A percentile compares a stretch with the other conserved stretches of the same genome.
phyloP scores from a whole-genome alignment of 1,140 invertebrate species.

The Cydia amplana region DNA sequence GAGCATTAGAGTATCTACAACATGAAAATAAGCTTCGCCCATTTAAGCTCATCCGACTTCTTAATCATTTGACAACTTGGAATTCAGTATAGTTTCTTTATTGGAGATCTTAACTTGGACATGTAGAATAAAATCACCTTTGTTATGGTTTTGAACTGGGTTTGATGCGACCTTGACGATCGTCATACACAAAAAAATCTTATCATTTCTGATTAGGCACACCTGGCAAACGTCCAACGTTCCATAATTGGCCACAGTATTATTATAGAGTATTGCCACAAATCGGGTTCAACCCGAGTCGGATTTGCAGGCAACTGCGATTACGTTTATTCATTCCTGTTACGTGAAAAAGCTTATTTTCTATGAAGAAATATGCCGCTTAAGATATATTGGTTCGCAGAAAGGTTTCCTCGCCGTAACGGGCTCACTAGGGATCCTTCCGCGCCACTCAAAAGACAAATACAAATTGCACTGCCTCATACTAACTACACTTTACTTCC shows the following conservation, averaged over 20 bases:
- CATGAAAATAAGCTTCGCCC: too few species aligned
- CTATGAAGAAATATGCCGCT: background rate
- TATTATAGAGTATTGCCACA: background rate
- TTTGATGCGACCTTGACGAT: too few species aligned
- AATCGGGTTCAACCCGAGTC: background rate
- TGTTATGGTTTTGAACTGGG: too few species aligned
- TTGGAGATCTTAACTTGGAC: too few species aligned
- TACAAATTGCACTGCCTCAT: background rate
- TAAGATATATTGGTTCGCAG: background rate
- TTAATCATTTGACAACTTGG: too few species aligned
- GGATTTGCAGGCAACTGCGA: background rate
- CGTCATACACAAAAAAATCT: too few species aligned
- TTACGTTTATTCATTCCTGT: background rate
- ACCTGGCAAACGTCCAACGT: background rate
- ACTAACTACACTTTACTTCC: background rate
- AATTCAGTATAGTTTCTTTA: too few species aligned
- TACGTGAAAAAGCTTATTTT: background rate
- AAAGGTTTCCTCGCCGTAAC: background rate
- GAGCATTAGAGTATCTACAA: too few species aligned
- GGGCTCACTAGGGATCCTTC: conserved; percentile 7
- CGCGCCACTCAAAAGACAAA: conserved; percentile 1
- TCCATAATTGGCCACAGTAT: background rate
- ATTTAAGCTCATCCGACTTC: too few species aligned
- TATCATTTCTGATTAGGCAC: too few species aligned
- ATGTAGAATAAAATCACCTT: too few species aligned